Conservation (phyloP, 2,888 invertebrate species). For the Thecocarcelia acutangulata region DNA sequence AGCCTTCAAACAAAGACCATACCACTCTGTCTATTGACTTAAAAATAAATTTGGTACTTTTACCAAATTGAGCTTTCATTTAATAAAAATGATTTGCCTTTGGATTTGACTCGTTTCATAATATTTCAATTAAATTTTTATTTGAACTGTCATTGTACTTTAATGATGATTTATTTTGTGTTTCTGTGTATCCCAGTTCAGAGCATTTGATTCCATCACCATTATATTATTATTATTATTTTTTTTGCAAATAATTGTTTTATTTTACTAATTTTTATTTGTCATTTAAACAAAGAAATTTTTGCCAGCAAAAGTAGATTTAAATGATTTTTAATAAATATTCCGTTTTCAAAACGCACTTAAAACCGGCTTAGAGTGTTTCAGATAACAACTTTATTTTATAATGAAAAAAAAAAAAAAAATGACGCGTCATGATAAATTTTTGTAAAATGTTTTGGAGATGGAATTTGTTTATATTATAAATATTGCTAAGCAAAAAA, state of each 20-base stretch:
- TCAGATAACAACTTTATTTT: conserved; percentile 2
- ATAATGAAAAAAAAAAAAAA: neutral
- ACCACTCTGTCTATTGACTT: neutral
- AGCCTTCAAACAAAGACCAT: neutral
- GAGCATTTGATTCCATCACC: conserved; percentile 21
- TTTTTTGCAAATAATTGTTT: conserved; percentile 42
- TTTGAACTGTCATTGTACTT: conserved; percentile 43
- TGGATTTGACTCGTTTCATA: neutral
- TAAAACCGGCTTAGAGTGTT: conserved; percentile 39
- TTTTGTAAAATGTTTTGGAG: too few species aligned
- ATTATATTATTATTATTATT: conserved; percentile 48
- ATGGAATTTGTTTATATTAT: too few species aligned
- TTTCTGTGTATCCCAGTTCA: neutral
- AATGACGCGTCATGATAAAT: neutral
- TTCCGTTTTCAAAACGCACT: conserved; percentile 46
- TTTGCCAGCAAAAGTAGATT: neutral
- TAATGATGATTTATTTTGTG: conserved; percentile 55
- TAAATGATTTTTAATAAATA: conserved; percentile 16
- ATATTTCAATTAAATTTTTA: conserved; percentile 34
- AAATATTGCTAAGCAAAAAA: too few species aligned
- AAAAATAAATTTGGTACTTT: neutral
- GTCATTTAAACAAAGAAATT: conserved; percentile 33
- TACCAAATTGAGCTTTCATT: conserved; percentile 10
- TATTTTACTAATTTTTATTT: conserved; percentile 25
- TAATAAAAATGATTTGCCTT: conserved; percentile 8